Conservation (phyloP, 2,888 invertebrate species). For the Agonopterix subpropinquella region DNA sequence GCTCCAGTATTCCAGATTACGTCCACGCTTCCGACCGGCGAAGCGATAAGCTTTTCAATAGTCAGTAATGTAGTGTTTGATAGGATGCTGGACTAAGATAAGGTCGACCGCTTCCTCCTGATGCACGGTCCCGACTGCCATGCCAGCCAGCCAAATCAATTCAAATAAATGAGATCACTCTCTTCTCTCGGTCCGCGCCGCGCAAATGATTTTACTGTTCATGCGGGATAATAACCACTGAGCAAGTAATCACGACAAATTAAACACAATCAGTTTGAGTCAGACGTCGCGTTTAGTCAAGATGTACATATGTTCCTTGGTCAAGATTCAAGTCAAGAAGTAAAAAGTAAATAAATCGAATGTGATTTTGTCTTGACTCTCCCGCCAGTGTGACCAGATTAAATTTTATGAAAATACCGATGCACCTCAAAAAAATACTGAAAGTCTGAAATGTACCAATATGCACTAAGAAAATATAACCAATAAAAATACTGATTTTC, state of each 20-base stretch:
- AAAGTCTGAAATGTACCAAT: too few species aligned
- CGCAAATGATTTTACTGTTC: slow-evolving; percentile 24
- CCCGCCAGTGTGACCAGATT: too few species aligned
- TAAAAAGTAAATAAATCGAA: too few species aligned
- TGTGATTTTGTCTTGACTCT: too few species aligned
- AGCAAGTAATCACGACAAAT: too few species aligned
- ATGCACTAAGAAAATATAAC: too few species aligned
- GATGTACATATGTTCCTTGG: too few species aligned
- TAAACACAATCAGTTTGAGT: background rate
- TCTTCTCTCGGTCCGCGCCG: background rate
- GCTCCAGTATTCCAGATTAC: slow-evolving; percentile 35
- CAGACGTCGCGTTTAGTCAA: background rate
- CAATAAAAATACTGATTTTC: too few species aligned
- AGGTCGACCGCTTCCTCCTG: slow-evolving; percentile 13
- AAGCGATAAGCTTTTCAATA: slow-evolving; percentile 40
- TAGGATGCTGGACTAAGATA: background rate
- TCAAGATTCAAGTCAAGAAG: too few species aligned
- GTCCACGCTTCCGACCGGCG: slow-evolving; percentile 35
- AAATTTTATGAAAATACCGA: too few species aligned
- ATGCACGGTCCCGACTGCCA: slow-evolving; percentile 14
- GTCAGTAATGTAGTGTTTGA: background rate
- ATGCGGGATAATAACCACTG: background rate
- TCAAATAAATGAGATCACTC: slow-evolving; percentile 25
- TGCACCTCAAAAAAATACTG: too few species aligned
- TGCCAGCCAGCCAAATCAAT: too few species aligned